These are phyloP conservation scores for Echinometra lucunter DNA, from an alignment of 53 echinoderm and acorn worm species.

Conservation along the genomic window DNA sequence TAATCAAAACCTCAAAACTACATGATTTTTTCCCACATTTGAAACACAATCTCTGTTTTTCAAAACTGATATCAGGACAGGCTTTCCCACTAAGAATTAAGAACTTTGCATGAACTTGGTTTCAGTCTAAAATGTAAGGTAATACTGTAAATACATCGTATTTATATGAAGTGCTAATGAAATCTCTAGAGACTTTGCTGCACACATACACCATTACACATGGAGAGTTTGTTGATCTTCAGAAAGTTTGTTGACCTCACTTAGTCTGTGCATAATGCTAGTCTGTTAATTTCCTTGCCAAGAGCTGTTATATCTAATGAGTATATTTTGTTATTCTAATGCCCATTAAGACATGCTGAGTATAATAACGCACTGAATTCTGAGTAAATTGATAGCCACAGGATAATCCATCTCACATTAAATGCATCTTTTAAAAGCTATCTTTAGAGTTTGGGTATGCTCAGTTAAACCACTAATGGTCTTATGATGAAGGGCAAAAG, in stretches of 20 bases:
- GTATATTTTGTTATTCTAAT: neutral
- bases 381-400: no score
- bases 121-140: no score
- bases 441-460: no score
- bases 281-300: neutral
- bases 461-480: neutral
- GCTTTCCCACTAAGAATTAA: no score
- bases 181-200: no score
- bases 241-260: conserved; percentile 27
- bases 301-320: neutral
- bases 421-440: neutral
- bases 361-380: neutral
- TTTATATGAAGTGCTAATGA: no score
- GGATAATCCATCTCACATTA: neutral
- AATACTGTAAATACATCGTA: no score
- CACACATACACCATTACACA: neutral
- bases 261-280: neutral
- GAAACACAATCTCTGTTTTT: no score
- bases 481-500: neutral
- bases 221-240: neutral
- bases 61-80: no score
- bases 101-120: no score
- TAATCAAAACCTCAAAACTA: no score
- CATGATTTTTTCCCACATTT: no score
- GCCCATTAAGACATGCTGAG: neutral